phyloP scores from a whole-genome alignment of 2,113 vertebrate genomes.

The Pipra filicauda region DNA sequence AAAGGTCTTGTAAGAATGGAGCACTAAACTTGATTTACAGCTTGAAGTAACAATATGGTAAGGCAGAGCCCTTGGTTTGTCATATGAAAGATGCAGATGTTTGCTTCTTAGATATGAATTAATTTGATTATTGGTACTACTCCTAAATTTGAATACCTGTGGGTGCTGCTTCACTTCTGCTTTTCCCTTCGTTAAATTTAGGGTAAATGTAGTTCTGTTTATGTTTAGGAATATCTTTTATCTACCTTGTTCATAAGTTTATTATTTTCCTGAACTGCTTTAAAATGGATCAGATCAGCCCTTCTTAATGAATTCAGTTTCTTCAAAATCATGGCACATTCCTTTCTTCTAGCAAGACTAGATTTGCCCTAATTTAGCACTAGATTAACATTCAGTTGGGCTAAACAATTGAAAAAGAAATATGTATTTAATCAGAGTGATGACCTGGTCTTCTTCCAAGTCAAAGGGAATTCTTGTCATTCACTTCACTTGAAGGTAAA shows the following conservation, averaged over 20 bases:
- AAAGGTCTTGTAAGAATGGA: background rate
- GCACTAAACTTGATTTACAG: background rate
- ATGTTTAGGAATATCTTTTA: background rate
- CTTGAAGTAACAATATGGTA: background rate
- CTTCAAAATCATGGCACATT: background rate
- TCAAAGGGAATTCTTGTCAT: background rate
- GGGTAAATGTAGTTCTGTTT: background rate
- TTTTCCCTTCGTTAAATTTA: background rate
- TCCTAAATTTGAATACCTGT: background rate
- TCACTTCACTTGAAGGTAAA: background rate
- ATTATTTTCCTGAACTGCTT: background rate
- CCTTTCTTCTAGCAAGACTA: background rate
- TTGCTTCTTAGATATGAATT: background rate
- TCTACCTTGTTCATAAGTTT: background rate
- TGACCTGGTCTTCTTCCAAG: background rate
- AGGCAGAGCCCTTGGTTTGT: background rate
- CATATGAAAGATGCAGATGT: background rate
- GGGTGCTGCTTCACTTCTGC: background rate
- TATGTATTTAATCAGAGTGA: background rate
- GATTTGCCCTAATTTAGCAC: background rate
- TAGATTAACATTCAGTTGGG: background rate
- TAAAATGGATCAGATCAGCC: rapidly evolving
- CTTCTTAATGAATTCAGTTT: background rate
- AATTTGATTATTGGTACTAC: background rate
- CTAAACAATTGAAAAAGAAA: background rate